phyloP scores from a whole-genome alignment of 2,888 invertebrate genomes.

The Drosophila dives region DNA sequence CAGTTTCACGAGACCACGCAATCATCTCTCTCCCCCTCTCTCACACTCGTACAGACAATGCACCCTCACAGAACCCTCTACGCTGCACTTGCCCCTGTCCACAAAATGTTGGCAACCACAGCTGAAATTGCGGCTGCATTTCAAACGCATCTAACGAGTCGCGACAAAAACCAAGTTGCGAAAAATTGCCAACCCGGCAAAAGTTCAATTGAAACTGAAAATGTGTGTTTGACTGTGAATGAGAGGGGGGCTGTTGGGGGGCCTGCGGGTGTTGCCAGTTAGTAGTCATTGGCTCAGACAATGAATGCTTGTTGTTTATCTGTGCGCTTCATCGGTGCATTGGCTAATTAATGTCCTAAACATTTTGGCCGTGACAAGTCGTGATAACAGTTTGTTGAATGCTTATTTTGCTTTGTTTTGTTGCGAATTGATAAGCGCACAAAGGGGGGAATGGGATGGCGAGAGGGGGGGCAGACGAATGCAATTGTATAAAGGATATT shows the following conservation, averaged over 20 bases:
- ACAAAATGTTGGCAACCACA: conserved; percentile 1
- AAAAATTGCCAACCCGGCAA: conserved; percentile 56
- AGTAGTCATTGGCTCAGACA: conserved; percentile 40
- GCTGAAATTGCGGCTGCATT: conserved; percentile 51
- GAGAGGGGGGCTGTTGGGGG: not conserved
- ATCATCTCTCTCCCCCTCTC: conserved; percentile 4
- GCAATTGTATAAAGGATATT: not conserved
- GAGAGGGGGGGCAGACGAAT: not conserved
- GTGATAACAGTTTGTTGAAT: conserved; percentile 59
- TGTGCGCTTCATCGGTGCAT: conserved; percentile 49
- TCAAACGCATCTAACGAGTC: conserved; percentile 59
- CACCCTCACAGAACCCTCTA: not conserved
- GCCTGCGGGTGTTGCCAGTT: not conserved
- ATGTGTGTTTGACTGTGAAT: conserved; percentile 28
- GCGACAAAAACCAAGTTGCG: conserved; percentile 60
- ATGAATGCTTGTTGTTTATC: conserved; percentile 58
- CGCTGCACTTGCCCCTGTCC: not conserved
- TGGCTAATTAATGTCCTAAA: conserved; percentile 62
- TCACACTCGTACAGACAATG: not conserved
- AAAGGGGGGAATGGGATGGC: not conserved
- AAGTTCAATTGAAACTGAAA: conserved; percentile 63
- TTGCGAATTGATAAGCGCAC: conserved; percentile 30
- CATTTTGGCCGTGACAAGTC: conserved; percentile 50
- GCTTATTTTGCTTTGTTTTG: conserved; percentile 36
- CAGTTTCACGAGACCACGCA: conserved; percentile 56